Conservation (phyloP, 2,113 vertebrate species). For the Leptodactylus fuscus region DNA sequence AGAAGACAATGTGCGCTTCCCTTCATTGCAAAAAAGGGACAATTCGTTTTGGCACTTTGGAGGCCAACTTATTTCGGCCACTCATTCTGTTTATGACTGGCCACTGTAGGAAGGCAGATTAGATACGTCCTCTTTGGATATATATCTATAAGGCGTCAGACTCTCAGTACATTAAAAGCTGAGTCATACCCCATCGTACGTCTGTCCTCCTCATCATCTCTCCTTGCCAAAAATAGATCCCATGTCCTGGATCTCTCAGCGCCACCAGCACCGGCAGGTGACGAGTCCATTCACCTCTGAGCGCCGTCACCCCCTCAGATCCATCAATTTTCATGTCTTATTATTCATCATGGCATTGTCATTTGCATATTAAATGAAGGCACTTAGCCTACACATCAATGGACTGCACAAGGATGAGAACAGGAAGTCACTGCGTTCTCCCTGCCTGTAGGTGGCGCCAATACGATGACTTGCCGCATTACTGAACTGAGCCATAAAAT, state of each 20-base stretch:
- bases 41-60: too few species aligned
- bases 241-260: background rate
- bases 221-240: background rate
- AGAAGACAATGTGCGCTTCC: too few species aligned
- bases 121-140: background rate
- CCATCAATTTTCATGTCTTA: background rate
- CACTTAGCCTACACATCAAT: background rate
- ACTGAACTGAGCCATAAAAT: slow-evolving; percentile 14
- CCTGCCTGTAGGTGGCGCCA: slow-evolving; percentile 48
- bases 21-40: too few species aligned
- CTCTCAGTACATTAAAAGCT: background rate
- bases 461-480: background rate
- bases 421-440: background rate
- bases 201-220: background rate
- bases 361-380: background rate
- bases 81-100: background rate
- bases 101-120: too few species aligned
- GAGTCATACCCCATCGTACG: background rate
- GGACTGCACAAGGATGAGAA: background rate
- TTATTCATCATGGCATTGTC: too few species aligned
- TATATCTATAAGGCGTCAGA: background rate
- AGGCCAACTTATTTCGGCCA: background rate
- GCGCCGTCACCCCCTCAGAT: too few species aligned
- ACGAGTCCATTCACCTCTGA: background rate
- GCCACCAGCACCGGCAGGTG: background rate